Evolutionary conservation across 2,888 invertebrate species (phyloP), one percentile per base, ranked within the genome.

Genomic region (Stenodera caucasica): DNA sequence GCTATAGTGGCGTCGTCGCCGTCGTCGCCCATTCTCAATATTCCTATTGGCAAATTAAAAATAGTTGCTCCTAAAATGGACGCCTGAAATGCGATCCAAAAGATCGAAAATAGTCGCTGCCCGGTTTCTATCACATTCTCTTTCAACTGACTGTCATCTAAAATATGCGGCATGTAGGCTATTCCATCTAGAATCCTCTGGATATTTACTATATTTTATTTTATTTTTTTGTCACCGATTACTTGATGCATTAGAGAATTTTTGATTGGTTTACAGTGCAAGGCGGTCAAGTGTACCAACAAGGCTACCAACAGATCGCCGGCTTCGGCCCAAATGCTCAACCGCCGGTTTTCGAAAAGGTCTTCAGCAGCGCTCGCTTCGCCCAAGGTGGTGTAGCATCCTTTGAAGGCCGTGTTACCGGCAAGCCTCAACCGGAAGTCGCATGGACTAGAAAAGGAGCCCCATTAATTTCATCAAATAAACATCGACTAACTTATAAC

Each of bases 311-410:
- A 67, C 80, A 82, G 68, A 80, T 82, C 53, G 76, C 82, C 64
- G 81, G 82, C 53, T 84, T 84, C 70, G 84, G 86, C 77, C 90
- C 90, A 64, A 90, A 91, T 72, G 91, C 91, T 68, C 91, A 94
- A 67, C 96, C 96, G 61, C 96, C 96, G 67, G 92, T 96, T 71
- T 95, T 97, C 82, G 96, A 96, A 82, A 94, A 95, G 82, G 94
- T 96, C 78, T 96, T 96, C 81, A 91, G 91, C 81, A 95, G 95
- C 82, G 94, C 95, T 69, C 88, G 95, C 78, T 95, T 96, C 81
- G 95, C 95, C 64, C 95, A 96, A 84, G 96, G 96, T 69, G 95
- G 94, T 55, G 92, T 94, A 78, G 96, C 95, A 56, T 85, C 91
- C 72, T 96, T 97, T 79, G 96, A 97, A 82, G 96, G 96, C 51